phyloP scores from a whole-genome alignment of 37 sponge, comb jelly and placozoan species.

The Corticium candelabrum region DNA sequence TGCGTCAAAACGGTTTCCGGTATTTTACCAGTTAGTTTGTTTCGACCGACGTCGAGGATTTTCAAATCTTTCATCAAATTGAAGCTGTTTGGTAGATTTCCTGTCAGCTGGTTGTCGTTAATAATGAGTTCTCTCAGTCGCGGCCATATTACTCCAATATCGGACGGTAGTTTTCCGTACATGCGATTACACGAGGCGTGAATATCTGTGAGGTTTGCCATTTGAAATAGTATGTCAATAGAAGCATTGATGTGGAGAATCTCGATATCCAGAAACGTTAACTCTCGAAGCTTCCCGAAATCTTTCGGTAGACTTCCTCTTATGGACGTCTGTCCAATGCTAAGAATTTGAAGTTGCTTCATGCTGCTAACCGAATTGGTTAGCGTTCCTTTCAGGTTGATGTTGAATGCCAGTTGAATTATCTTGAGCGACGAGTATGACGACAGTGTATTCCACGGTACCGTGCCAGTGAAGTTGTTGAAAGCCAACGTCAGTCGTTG shows the following conservation, averaged over 20 bases:
- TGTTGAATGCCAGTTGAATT: not conserved
- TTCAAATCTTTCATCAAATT: not conserved
- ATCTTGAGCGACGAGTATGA: not conserved
- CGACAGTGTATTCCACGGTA: not conserved
- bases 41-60: not conserved
- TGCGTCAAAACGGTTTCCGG: too few relatives aligned
- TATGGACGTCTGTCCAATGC: not conserved
- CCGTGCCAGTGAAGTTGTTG: not conserved
- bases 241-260: not conserved
- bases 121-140: not conserved
- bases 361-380: not conserved
- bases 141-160: not conserved
- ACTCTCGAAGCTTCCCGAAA: not conserved
- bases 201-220: not conserved
- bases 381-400: not conserved
- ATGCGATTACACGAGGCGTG: not conserved
- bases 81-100: not conserved
- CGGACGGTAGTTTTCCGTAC: not conserved
- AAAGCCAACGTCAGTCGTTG: not conserved
- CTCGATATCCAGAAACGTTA: not conserved
- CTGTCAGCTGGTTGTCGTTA: not conserved
- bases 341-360: not conserved
- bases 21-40: not conserved
- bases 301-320: not conserved
- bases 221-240: not conserved